Evolutionary conservation across 1,140 invertebrate genomes (phyloP), one percentile per base, ranked within the genome.

Genomic region (Luehdorfia chinensis): DNA sequence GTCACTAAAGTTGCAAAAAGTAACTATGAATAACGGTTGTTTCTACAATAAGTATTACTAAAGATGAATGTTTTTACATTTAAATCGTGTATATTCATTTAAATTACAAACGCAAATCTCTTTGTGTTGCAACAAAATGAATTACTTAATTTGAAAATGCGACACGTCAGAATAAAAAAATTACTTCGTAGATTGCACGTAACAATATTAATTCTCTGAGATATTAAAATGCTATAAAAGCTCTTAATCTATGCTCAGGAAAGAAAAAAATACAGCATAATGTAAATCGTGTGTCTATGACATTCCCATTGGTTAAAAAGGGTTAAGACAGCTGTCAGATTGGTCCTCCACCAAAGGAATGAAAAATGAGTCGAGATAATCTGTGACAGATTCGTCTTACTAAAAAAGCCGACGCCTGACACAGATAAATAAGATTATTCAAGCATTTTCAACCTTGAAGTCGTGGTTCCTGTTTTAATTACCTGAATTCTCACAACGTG

Each of bases 301-400:
- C 72, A 70, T 70, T 71, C 69, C 71, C 76, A 84, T 84, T 84
- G 81, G 81, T 74, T 84, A 76, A 84, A 81, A 85, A 85, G 81
- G 81, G 79, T 85, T 85, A 70, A 75, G 68, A 66, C 74, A 72
- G 67, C 79, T 85, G 79, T 80, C 77, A 85, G 67, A 77, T 69
- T 74, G 66, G 72, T 64, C 76, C 57, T 60, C 57, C 64, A 66
- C 59, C 69, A 85, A 81, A 81, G 71, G 69, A 83, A 78, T 85
- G 77, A 85, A 37, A 70, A 85, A 85, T 84, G 53, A 43, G 43
- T 41, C 21, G 37, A 81, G 79, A 85, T 83, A 84, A 84, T 84
- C 81, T 81, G 68, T 84, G 77, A 83, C 81, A 85, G 77, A 84
- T 84, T 62, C 77, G 66, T 80, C 75, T 81, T 80, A 75, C 53